A percentile compares a stretch with the other conserved stretches of the same genome.
phyloP scores from a whole-genome alignment of 2,113 vertebrate species.

The Hippolais icterina region DNA sequence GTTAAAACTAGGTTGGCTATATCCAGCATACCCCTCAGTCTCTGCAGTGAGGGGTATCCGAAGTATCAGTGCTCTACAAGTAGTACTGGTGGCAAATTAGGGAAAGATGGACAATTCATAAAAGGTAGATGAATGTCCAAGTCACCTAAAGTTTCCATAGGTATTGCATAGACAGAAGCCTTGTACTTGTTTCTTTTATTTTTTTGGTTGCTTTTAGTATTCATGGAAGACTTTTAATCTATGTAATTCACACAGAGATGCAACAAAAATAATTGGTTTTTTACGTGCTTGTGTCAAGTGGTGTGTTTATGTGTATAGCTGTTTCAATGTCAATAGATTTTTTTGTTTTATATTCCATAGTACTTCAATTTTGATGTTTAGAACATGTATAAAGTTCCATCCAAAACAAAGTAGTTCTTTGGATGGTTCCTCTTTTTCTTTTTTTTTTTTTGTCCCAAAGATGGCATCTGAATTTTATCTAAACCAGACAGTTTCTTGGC shows the following conservation, averaged over 20 bases:
- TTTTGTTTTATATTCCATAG: constrained; percentile 25
- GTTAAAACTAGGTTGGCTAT: background rate
- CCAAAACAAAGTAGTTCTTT: constrained; percentile 71
- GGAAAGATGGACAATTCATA: background rate
- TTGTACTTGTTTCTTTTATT: background rate
- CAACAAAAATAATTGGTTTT: background rate
- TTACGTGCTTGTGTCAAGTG: background rate
- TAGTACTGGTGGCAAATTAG: background rate
- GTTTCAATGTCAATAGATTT: constrained; percentile 37
- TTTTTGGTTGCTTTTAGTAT: background rate
- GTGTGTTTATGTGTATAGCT: constrained; percentile 1
- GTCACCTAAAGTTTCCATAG: background rate
- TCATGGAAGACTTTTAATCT: constrained; percentile 4
- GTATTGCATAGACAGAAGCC: background rate
- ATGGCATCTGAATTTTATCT: constrained; percentile 78
- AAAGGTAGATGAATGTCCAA: background rate
- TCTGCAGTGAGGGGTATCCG: background rate
- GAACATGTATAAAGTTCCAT: constrained; percentile 59
- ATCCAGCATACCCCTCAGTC: background rate
- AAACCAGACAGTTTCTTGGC: constrained; percentile 77
- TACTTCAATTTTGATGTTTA: constrained; percentile 38
- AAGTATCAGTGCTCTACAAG: background rate
- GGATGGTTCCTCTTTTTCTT: constrained; percentile 64
- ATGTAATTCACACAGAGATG: background rate
- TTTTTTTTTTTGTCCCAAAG: constrained; percentile 69